Percentiles rank a stretch among this genome's conserved stretches.
Conservation (phyloP, 2,113 vertebrate genomes). For the Tachycineta bicolor region DNA sequence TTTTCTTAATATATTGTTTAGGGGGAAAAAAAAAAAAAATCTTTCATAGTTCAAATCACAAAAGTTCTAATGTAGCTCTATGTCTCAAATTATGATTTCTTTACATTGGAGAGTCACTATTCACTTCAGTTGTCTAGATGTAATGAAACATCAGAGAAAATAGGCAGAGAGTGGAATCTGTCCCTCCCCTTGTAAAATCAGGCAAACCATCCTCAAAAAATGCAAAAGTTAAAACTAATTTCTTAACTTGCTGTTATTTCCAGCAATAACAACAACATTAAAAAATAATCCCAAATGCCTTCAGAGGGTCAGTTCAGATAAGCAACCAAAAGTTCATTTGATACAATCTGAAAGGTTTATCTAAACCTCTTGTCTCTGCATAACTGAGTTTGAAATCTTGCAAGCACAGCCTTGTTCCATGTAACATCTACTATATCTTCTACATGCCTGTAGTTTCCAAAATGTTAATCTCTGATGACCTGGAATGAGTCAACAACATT, state of each 20-base stretch:
- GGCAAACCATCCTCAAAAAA: not conserved
- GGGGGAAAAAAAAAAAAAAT: not conserved
- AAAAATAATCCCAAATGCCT: slow-evolving; percentile 19
- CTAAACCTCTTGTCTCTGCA: slow-evolving; percentile 9
- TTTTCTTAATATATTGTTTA: not conserved
- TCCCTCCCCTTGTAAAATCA: not conserved
- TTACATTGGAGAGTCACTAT: not conserved
- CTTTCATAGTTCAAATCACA: not conserved
- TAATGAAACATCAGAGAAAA: not conserved
- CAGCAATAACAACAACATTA: not conserved
- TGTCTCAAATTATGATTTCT: not conserved
- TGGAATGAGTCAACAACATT: not conserved
- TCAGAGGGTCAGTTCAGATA: slow-evolving; percentile 42
- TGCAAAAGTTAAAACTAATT: not conserved
- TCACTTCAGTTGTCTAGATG: not conserved
- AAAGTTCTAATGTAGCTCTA: not conserved
- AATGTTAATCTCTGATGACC: slow-evolving; percentile 22
- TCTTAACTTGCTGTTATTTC: slow-evolving; percentile 3
- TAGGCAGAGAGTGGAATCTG: not conserved
- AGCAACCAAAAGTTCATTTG: slow-evolving; percentile 47
- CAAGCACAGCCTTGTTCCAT: slow-evolving; percentile 23
- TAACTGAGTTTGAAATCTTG: slow-evolving; percentile 52
- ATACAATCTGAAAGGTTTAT: slow-evolving; percentile 36
- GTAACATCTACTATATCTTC: not conserved
- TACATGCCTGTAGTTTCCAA: slow-evolving; percentile 1